Percentiles rank a stretch among this genome's conserved stretches.
Evolutionary conservation across 2,888 invertebrate genomes (phyloP).

Genomic region (Hipparchia semele): DNA sequence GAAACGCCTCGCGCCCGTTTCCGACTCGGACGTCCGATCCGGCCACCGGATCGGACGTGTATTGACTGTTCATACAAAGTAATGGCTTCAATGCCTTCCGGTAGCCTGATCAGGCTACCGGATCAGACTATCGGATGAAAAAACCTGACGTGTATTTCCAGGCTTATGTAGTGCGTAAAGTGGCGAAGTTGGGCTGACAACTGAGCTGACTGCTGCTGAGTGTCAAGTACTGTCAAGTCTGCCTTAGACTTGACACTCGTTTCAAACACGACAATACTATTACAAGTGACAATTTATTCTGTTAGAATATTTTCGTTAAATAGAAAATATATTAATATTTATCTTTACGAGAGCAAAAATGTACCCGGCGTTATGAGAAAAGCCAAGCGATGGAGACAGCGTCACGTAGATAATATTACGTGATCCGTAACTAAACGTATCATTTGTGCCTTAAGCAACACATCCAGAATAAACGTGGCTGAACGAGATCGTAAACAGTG

Average conservation of each 20-base stretch:
- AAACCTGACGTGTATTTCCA: too few species aligned
- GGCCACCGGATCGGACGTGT: too few species aligned
- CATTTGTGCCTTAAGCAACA: not conserved
- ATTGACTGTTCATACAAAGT: too few species aligned
- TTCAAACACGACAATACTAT: not conserved
- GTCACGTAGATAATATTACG: slow-evolving; percentile 21
- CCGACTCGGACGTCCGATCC: too few species aligned
- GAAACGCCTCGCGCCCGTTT: too few species aligned
- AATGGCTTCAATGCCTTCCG: too few species aligned
- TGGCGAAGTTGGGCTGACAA: too few species aligned
- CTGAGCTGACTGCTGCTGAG: too few species aligned
- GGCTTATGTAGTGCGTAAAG: too few species aligned
- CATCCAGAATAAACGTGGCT: not conserved
- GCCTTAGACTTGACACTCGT: not conserved
- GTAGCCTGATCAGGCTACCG: too few species aligned
- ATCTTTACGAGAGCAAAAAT: not conserved
- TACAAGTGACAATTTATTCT: not conserved
- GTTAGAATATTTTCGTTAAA: not conserved
- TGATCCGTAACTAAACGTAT: slow-evolving; percentile 15
- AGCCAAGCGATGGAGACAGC: slow-evolving; percentile 1
- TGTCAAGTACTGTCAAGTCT: too few species aligned
- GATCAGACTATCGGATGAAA: too few species aligned
- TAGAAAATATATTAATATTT: not conserved
- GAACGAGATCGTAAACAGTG: not conserved
- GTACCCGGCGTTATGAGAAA: not conserved